These are phyloP conservation scores for Artibeus jamaicensis DNA, from an alignment of 2,797 vertebrate species.

Conservation along the genomic window DNA sequence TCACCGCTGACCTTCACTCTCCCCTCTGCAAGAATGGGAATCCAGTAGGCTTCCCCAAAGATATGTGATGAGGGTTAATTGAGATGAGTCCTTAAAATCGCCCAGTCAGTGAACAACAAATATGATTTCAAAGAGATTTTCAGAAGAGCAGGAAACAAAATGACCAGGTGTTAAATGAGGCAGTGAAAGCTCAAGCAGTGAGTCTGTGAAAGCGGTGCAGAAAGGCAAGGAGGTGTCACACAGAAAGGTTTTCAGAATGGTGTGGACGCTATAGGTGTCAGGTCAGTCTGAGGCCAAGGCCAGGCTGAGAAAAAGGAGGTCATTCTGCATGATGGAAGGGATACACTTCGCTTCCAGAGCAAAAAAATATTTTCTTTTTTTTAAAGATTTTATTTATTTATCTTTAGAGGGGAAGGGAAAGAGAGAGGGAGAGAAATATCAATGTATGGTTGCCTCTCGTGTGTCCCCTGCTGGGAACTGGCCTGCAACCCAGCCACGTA, in stretches of 20 bases:
- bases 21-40: neutral
- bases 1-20: neutral
- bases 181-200: neutral
- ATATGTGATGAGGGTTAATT: neutral
- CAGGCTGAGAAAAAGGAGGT: neutral
- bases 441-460: too few species aligned
- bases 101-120: neutral
- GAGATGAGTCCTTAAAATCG: neutral
- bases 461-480: too few species aligned
- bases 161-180: neutral
- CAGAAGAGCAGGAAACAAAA: neutral
- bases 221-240: fast-evolving
- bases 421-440: too few species aligned
- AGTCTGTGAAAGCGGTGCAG: too few species aligned
- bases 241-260: neutral
- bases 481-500: too few species aligned
- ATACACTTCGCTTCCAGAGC: neutral
- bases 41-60: neutral
- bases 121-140: neutral
- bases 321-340: neutral
- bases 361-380: neutral
- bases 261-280: neutral
- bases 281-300: neutral
- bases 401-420: too few species aligned
- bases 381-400: too few species aligned